phyloP scores from a whole-genome alignment of 2,888 invertebrate species.

The Drosophila cognata region DNA sequence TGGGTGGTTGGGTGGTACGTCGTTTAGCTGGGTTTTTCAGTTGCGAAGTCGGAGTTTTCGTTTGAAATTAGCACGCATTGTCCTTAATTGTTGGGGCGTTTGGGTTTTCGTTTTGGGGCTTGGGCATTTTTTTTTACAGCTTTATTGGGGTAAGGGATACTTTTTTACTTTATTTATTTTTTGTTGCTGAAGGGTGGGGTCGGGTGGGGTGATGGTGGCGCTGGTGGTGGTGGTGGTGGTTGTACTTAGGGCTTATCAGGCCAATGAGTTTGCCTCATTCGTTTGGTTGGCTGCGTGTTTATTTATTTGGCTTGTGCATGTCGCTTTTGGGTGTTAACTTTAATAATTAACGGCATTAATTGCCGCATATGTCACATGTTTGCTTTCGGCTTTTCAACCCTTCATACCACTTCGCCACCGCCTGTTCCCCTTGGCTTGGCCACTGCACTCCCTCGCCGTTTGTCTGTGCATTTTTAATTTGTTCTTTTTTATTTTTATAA shows the following conservation, averaged over 20 bases:
- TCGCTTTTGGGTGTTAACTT: conserved; percentile 81
- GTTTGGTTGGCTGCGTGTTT: conserved; percentile 69
- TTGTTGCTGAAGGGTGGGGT: not conserved
- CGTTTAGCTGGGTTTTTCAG: conserved; percentile 33
- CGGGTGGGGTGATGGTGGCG: not conserved
- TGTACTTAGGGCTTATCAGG: conserved; percentile 34
- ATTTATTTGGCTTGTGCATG: conserved; percentile 81
- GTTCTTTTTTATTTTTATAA: not conserved
- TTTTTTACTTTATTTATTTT: not conserved
- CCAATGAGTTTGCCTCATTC: conserved; percentile 55
- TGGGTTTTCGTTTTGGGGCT: conserved; percentile 32
- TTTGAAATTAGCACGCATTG: conserved; percentile 78
- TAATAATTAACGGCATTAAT: conserved; percentile 80
- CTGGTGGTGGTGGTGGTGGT: not conserved
- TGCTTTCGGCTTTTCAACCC: conserved; percentile 47
- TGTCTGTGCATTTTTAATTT: conserved; percentile 54
- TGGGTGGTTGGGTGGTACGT: not conserved
- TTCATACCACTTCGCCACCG: not conserved
- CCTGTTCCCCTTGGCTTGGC: fast-evolving
- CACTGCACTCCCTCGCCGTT: not conserved
- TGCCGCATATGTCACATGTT: conserved; percentile 81
- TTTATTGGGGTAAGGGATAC: not conserved
- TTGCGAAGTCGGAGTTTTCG: conserved; percentile 36
- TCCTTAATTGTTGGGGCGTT: conserved; percentile 76
- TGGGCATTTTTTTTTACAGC: conserved; percentile 7